Evolutionary conservation across 2,113 vertebrate species (phyloP).

Genomic region (Pipa parva): DNA sequence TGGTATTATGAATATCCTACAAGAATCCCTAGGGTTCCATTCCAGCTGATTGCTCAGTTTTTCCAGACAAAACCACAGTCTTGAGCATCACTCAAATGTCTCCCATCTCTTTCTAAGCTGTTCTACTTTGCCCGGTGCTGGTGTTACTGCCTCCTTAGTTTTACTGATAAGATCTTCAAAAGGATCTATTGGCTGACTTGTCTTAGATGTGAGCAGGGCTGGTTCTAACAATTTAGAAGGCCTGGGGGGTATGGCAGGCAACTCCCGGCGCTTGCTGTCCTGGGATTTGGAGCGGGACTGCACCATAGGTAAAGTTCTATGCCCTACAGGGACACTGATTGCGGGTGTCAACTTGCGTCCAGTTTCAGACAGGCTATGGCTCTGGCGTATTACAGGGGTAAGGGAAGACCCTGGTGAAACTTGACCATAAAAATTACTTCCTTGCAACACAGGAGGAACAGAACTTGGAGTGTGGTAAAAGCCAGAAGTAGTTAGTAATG

Average conservation of each 20-base stretch:
- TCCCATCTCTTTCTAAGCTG: conserved; percentile 87
- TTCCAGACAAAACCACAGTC: neutral
- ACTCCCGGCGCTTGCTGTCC: conserved; percentile 58
- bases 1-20: neutral
- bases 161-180: conserved; percentile 87
- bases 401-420: conserved; percentile 56
- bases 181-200: conserved; percentile 70
- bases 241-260: conserved; percentile 56
- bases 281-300: conserved; percentile 57
- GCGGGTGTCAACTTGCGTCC: conserved; percentile 41
- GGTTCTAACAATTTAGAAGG: conserved; percentile 58
- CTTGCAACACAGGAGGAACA: conserved; percentile 64
- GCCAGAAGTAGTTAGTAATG: conserved; percentile 55
- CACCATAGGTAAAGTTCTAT: conserved; percentile 56
- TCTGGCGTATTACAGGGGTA: conserved; percentile 54
- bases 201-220: conserved; percentile 48
- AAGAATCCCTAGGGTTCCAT: neutral
- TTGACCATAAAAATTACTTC: conserved; percentile 74
- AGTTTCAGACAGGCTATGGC: conserved; percentile 46
- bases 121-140: conserved; percentile 74
- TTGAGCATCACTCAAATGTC: conserved; percentile 76
- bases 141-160: conserved; percentile 66
- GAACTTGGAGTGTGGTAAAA: conserved; percentile 64
- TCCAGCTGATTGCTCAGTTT: neutral
- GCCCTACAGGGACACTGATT: conserved; percentile 48